phyloP scores from a whole-genome alignment of 2,113 vertebrate genomes.

The Mormyrus lacerda region DNA sequence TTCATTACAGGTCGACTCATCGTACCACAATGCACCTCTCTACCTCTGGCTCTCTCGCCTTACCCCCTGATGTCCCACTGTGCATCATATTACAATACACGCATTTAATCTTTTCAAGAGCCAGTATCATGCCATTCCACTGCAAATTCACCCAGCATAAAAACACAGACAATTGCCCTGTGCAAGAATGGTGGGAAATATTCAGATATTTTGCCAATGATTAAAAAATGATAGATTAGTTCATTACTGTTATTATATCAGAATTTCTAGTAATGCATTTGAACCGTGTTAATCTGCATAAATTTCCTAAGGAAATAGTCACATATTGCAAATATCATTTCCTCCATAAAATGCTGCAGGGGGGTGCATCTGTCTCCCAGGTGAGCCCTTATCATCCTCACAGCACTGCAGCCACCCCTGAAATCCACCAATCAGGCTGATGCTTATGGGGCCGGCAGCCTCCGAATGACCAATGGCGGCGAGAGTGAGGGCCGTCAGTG shows the following conservation, averaged over 20 bases:
- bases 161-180: constrained; percentile 42
- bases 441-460: constrained; percentile 63
- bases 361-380: neutral
- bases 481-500: constrained; percentile 62
- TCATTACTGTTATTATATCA: neutral
- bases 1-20: constrained; percentile 31
- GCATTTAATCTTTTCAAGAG: constrained; percentile 39
- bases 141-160: constrained; percentile 42
- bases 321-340: neutral
- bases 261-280: neutral
- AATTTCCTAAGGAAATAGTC: neutral
- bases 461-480: constrained; percentile 71
- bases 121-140: constrained; percentile 36
- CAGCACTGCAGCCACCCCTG: neutral
- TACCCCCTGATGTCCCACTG: constrained; percentile 23
- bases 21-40: constrained; percentile 13
- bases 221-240: constrained; percentile 5
- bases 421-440: constrained; percentile 41
- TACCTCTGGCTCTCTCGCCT: neutral
- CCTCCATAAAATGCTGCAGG: neutral
- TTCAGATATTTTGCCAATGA: constrained; percentile 37
- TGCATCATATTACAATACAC: constrained; percentile 42
- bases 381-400: neutral
- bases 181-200: constrained; percentile 30
- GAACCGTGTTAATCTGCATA: neutral